These are phyloP conservation scores for Lepidurus apus DNA, from an alignment of 1,140 invertebrate genomes.

Conservation along the genomic window DNA sequence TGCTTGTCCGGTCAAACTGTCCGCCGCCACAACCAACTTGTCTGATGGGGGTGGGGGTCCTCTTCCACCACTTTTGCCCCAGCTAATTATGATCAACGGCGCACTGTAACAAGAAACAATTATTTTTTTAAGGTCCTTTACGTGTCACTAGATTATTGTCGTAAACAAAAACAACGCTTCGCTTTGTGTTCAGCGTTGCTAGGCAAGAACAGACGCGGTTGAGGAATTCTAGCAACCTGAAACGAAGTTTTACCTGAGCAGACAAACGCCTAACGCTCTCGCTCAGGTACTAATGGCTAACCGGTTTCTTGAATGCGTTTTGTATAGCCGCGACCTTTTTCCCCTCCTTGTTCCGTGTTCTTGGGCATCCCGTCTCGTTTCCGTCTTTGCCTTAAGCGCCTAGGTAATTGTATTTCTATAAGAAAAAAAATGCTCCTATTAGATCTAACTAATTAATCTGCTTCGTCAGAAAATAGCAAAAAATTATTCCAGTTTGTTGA, in stretches of 20 bases:
- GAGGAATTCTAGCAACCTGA: slow-evolving; percentile 15
- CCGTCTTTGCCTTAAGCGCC: neutral
- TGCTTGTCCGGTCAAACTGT: neutral
- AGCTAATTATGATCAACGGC: neutral
- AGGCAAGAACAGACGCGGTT: neutral
- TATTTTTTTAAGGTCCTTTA: neutral
- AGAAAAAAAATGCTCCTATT: neutral
- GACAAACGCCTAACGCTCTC: slow-evolving; percentile 1
- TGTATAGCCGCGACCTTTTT: neutral
- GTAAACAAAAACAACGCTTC: neutral
- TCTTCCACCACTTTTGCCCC: neutral
- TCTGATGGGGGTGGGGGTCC: neutral
- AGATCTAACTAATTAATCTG: neutral
- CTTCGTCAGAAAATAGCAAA: neutral
- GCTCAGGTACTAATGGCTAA: slow-evolving; percentile 13
- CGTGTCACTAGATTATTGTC: neutral
- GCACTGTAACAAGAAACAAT: neutral
- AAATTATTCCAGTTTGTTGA: neutral
- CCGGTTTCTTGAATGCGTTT: slow-evolving; percentile 14
- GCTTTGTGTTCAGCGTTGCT: neutral
- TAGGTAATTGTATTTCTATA: neutral
- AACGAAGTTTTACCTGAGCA: neutral
- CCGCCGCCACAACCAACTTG: neutral
- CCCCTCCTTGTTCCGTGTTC: neutral
- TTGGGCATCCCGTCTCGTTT: neutral